A percentile compares a stretch with the other conserved stretches of the same genome.
Evolutionary conservation across 2,113 vertebrate genomes (phyloP).

Genomic region (Heterochromis multidens): DNA sequence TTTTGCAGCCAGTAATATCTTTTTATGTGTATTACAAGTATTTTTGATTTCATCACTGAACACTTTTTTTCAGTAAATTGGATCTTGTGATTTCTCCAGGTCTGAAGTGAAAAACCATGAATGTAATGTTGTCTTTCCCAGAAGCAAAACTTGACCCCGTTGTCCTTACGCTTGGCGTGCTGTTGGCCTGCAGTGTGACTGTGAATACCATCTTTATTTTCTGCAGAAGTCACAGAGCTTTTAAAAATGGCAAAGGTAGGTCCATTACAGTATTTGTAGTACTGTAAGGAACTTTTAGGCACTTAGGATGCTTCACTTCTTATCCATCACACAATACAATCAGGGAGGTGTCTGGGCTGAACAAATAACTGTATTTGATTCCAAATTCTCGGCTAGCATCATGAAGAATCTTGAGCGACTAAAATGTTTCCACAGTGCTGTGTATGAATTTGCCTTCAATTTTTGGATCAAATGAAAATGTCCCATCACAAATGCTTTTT

Average conservation of each 20-base stretch:
- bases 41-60: neutral
- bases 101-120: rapidly evolving
- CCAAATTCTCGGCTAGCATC: too few relatives aligned
- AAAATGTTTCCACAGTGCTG: neutral
- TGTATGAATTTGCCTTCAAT: neutral
- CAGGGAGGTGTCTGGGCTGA: too few relatives aligned
- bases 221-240: neutral
- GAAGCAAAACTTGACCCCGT: neutral
- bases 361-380: too few relatives aligned
- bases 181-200: neutral
- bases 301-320: too few relatives aligned
- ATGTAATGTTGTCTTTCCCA: neutral
- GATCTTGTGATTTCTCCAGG: rapidly evolving
- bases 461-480: neutral
- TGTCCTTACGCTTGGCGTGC: neutral
- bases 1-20: neutral
- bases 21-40: neutral
- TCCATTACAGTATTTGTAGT: neutral
- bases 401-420: too few relatives aligned
- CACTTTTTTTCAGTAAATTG: neutral
- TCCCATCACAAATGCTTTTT: neutral
- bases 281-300: neutral
- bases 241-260: neutral
- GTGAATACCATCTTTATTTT: neutral
- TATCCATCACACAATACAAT: too few relatives aligned